phyloP scores from a whole-genome alignment of 2,888 invertebrate species.

The Hoplodrina blanda region DNA sequence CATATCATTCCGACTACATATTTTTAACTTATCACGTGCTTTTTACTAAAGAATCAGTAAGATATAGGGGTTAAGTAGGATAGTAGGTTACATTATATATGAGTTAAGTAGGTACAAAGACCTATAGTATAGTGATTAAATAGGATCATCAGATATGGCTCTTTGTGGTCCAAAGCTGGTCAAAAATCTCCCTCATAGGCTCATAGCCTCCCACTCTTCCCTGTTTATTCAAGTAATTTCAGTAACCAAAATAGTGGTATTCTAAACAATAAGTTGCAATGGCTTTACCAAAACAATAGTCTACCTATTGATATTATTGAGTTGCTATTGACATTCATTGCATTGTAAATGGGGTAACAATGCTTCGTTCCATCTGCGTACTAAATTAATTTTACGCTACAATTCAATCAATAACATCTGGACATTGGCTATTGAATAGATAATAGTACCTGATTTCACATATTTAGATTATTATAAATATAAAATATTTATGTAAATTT shows the following conservation, averaged over 20 bases:
- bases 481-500: too few relatives aligned
- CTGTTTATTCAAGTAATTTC: conserved; percentile 4
- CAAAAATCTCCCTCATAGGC: too few relatives aligned
- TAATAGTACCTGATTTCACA: conserved; percentile 13
- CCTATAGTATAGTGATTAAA: too few relatives aligned
- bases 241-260: conserved; percentile 22
- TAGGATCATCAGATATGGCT: too few relatives aligned
- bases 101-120: too few relatives aligned
- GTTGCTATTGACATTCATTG: conserved; percentile 44
- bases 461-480: too few relatives aligned
- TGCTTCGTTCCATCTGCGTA: conserved; percentile 32
- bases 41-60: too few relatives aligned
- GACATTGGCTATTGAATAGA: background rate
- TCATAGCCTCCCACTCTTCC: too few relatives aligned
- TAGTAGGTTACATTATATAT: too few relatives aligned
- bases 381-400: conserved; percentile 47
- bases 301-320: conserved; percentile 46
- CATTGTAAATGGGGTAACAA: conserved; percentile 55
- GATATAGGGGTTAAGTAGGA: too few relatives aligned
- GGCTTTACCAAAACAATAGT: conserved; percentile 37
- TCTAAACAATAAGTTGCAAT: conserved; percentile 37
- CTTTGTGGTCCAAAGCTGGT: too few relatives aligned
- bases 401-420: conserved; percentile 36
- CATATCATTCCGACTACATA: background rate
- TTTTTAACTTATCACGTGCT: background rate